A percentile compares a stretch with the other conserved stretches of the same genome.
phyloP scores from a whole-genome alignment of 2,113 vertebrate genomes.

The Narcine bancroftii region DNA sequence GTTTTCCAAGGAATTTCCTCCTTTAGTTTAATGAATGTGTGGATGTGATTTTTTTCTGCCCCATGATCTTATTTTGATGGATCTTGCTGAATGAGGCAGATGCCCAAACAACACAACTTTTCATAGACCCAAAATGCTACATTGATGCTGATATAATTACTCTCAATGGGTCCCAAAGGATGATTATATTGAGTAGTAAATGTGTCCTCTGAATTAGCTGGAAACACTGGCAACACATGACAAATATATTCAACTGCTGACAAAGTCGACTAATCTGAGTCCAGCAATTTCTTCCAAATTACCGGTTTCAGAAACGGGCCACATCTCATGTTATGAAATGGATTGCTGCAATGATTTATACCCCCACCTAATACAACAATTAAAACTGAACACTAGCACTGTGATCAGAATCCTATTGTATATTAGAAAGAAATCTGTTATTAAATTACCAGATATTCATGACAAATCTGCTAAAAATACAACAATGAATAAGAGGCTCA shows the following conservation, averaged over 20 bases:
- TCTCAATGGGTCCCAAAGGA: background rate
- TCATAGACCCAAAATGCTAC: background rate
- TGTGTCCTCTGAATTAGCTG: background rate
- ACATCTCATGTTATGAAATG: background rate
- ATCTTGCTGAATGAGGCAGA: background rate
- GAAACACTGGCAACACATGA: background rate
- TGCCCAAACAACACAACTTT: background rate
- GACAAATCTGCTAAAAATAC: background rate
- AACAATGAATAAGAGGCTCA: background rate
- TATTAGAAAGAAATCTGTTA: background rate
- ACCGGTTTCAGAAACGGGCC: too few relatives aligned
- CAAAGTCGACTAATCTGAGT: constrained; percentile 17
- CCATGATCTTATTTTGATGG: background rate
- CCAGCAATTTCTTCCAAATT: background rate
- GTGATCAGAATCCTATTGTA: background rate
- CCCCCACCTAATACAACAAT: background rate
- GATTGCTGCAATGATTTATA: background rate
- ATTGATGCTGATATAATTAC: background rate
- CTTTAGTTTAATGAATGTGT: background rate
- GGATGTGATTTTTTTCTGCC: background rate
- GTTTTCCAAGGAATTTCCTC: background rate
- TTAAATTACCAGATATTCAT: background rate
- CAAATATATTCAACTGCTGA: background rate
- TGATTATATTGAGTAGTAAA: background rate
- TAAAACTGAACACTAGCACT: background rate